Conservation (phyloP, 2,113 vertebrate species). For the Campylorhamphus procurvoides region DNA sequence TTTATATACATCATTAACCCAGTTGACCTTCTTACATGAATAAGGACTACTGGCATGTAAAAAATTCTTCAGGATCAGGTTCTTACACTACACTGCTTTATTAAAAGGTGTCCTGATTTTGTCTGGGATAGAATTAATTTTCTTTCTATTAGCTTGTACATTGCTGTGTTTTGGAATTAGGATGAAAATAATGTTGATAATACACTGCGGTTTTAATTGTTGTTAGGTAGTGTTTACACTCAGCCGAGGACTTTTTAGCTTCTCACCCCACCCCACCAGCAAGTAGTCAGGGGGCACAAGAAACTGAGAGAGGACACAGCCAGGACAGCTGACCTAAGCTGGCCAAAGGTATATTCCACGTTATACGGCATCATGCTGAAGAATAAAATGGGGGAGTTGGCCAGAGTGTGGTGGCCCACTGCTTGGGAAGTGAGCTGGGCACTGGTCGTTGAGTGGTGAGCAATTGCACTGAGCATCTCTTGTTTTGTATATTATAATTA, state of each 20-base stretch:
- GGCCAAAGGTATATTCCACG: not conserved
- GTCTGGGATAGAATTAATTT: not conserved
- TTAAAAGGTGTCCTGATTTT: not conserved
- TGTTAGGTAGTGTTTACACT: not conserved
- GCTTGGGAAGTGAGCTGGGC: rapidly evolving
- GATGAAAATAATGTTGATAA: not conserved
- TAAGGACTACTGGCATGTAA: not conserved
- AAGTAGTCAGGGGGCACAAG: not conserved
- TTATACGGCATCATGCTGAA: rapidly evolving
- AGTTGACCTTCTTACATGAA: not conserved
- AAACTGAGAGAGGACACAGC: not conserved
- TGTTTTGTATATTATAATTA: not conserved
- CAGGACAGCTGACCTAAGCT: not conserved
- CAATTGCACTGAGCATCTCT: not conserved
- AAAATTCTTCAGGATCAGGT: not conserved
- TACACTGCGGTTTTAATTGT: not conserved
- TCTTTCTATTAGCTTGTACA: not conserved
- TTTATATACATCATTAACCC: not conserved
- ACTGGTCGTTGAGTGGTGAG: not conserved
- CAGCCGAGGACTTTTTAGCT: not conserved
- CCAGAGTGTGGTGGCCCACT: not conserved
- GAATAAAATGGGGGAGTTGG: not conserved
- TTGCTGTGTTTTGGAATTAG: not conserved
- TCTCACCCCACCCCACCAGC: not conserved
- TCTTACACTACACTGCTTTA: not conserved